A percentile compares a stretch with the other conserved stretches of the same genome.
These are phyloP conservation scores for Piscicola geometra DNA, from an alignment of 2,888 invertebrate species.

Conservation along the genomic window DNA sequence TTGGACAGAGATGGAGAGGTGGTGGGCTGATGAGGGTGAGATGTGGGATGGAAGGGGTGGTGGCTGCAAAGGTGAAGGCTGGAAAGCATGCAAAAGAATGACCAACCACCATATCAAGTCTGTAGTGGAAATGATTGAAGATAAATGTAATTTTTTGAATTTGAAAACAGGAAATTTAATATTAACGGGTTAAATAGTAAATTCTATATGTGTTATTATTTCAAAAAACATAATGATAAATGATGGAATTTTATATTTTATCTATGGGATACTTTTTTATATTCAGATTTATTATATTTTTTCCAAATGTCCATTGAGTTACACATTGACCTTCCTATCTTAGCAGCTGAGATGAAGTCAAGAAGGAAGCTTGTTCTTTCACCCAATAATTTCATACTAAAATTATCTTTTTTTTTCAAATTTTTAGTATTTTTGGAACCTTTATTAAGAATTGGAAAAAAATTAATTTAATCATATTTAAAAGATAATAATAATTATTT, in stretches of 20 bases:
- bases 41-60: not conserved
- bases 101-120: slow-evolving; percentile 29
- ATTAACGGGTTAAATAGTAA: too few species aligned
- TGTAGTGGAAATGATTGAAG: slow-evolving; percentile 7
- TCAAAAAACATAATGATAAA: not conserved
- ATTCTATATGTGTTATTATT: too few species aligned
- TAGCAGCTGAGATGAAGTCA: not conserved
- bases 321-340: not conserved
- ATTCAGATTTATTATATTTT: too few species aligned
- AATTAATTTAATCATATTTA: not conserved
- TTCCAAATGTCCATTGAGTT: too few species aligned
- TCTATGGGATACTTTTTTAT: too few species aligned
- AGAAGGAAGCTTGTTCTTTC: slow-evolving; percentile 22
- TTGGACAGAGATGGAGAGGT: not conserved
- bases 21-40: slow-evolving; percentile 21
- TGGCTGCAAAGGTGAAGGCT: not conserved
- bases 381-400: not conserved
- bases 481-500: not conserved
- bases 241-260: not conserved
- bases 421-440: slow-evolving; percentile 22
- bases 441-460: not conserved
- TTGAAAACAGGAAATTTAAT: not conserved
- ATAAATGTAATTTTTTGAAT: not conserved
- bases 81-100: slow-evolving; percentile 25
- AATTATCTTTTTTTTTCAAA: not conserved